Evolutionary conservation across 2,113 vertebrate genomes (phyloP).

Genomic region (Eretmochelys imbricata): DNA sequence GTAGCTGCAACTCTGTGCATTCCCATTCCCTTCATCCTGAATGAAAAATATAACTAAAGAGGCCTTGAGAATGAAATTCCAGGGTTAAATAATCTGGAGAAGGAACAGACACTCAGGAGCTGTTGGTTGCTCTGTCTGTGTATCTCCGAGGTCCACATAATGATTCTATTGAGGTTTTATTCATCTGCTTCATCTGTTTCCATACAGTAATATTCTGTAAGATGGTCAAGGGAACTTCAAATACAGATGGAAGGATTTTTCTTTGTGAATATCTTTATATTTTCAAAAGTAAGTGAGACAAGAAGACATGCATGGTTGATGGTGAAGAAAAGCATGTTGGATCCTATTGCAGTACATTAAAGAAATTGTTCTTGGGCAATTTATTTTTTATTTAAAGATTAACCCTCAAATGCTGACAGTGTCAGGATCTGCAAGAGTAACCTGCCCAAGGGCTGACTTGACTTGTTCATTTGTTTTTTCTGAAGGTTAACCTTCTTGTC

Average conservation of each 20-base stretch:
- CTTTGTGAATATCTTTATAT: background rate
- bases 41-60: background rate
- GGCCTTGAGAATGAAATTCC: background rate
- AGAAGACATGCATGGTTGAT: background rate
- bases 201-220: background rate
- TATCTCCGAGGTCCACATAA: background rate
- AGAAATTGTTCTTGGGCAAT: background rate
- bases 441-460: background rate
- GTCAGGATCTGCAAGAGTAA: constrained; percentile 5
- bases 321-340: background rate
- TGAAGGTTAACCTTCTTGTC: background rate
- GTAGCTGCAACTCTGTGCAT: background rate
- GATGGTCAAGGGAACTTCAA: background rate
- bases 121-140: background rate
- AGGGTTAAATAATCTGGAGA: background rate
- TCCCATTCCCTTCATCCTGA: background rate
- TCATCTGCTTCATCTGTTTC: background rate
- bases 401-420: background rate
- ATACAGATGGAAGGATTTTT: background rate
- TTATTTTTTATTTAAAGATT: constrained; percentile 21
- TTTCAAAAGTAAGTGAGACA: background rate
- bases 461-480: background rate
- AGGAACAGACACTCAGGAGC: background rate
- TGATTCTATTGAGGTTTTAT: background rate
- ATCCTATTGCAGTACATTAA: background rate